Conservation (phyloP, 2,113 vertebrate genomes). For the Mormyrus iriodes region DNA sequence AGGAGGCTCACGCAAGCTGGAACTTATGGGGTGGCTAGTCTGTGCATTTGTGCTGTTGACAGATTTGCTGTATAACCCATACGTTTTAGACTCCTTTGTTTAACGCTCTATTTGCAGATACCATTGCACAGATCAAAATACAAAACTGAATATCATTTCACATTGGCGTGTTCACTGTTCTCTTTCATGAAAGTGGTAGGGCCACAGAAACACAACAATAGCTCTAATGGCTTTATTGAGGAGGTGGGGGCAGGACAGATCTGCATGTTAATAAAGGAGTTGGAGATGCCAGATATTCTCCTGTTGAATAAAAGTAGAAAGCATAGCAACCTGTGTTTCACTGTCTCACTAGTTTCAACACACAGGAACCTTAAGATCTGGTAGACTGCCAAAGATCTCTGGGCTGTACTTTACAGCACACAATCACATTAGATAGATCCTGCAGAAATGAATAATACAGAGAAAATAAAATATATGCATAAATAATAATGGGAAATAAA, state of each 20-base stretch:
- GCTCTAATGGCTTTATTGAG: not conserved
- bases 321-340: not conserved
- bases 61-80: not conserved
- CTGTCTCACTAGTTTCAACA: not conserved
- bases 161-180: not conserved
- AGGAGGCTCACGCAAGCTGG: not conserved
- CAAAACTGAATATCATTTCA: not conserved
- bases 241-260: not conserved
- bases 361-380: not conserved
- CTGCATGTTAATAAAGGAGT: not conserved
- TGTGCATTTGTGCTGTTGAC: not conserved
- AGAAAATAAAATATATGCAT: not conserved
- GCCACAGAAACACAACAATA: not conserved
- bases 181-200: not conserved
- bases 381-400: not conserved
- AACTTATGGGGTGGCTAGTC: not conserved
- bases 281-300: not conserved
- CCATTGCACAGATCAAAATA: not conserved
- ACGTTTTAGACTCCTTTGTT: not conserved
- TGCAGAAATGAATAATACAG: not conserved
- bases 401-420: not conserved
- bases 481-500: not conserved
- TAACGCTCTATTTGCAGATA: not conserved
- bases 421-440: not conserved
- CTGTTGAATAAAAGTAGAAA: not conserved